Evolutionary conservation across 2,113 vertebrate genomes (phyloP), one percentile per base, ranked within the genome.

Genomic region (Forbesichthys papilliferus): DNA sequence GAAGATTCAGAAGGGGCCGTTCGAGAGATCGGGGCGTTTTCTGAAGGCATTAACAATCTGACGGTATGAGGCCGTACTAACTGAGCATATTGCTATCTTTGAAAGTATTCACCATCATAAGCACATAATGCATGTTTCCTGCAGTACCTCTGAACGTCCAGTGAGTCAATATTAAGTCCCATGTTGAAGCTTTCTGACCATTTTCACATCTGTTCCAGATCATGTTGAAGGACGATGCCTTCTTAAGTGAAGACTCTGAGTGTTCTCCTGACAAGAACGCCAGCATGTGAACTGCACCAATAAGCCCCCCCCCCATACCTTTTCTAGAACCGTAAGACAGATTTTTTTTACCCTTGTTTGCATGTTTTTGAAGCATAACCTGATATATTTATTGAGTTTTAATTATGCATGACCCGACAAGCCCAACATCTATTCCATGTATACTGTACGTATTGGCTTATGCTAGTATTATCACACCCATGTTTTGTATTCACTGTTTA

Each of bases 1-100:
- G 96, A 99, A 47, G 96, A 98, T 84, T 99, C 97, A 0, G 98
- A 99, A 80, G 96, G 96, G 51, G 96, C 98, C 0, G 96, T 99
- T 66, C 92, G 92, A 64, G 95, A 98, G 87, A 99, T 99, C 10
- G 97, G 96, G 63, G 97, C 85, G 0, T 99, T 99, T 85, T 99
- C 97, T 0, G 96, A 99, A 81, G 98, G 92, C 78, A 99, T 99
- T 90, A 97, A 97, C 90, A 98, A 98, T 68, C 89, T 99, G 71
- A 99, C 98, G 1, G 98, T 99, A 90, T 95, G 95, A 74, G 14
- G 48, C 47, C n/a, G 11, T 61, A 33, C 1, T 14, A 12, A 6
- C 11, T 36, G 14, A 3, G 9, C 46, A 59, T 52, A 46, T 3
- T 5, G 13, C 1, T n/a, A 27, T 4, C 4, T 18, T n/a, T n/a